Base-by-base conservation (phyloP, 2,113 vertebrate genomes). In the Microcebus griseorufus region DNA sequence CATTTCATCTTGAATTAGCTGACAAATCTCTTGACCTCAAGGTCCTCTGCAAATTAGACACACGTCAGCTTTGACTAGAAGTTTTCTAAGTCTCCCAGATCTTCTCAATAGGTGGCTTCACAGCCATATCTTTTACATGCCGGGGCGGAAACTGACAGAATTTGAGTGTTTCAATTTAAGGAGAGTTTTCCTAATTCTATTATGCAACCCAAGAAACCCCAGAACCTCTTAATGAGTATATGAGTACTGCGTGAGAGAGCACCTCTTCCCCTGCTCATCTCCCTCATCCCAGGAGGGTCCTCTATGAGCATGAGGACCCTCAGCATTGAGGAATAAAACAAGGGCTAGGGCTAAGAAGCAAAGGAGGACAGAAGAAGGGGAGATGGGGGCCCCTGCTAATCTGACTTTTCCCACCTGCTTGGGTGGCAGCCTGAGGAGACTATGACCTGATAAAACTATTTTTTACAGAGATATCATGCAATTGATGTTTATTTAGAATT, bases 1-100 rank as follows among this genome's bases (percentile, higher is more conserved):
- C 34, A 76, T 62, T 93, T 94, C 64, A 51, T 76, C 42, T 76
- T 60, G 11, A 85, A 51, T 84, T 69, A 84, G 32, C 62, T 72
- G 73, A 84, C 45, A 58, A 65, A 92, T 27, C 16, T 62, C 79
- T 93, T 97, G 70, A 67, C 88, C 67, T 83, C 55, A 9, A 73
- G 5, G 27, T 80, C 78, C 67, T 78, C 9, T 81, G 34, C 67
- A 85, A 88, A 95, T 93, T 37, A 51, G 58, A 70, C 64, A 22
- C 45, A 25, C 1, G 0, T 37, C 58, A 60, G 34, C 23, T 60
- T 87, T 76, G n/a, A 82, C 4, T n/a, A 25, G 48, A 93, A 80
- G 53, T 85, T 89, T 90, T 70, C 70, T 80, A 3, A 10, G 6
- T 76, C 51, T 48, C 83, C 58, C 39, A 42, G 37, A 48, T 51